Evolutionary conservation across 2,888 invertebrate genomes (phyloP), one percentile per base, ranked within the genome.

Genomic region (Phania funesta): DNA sequence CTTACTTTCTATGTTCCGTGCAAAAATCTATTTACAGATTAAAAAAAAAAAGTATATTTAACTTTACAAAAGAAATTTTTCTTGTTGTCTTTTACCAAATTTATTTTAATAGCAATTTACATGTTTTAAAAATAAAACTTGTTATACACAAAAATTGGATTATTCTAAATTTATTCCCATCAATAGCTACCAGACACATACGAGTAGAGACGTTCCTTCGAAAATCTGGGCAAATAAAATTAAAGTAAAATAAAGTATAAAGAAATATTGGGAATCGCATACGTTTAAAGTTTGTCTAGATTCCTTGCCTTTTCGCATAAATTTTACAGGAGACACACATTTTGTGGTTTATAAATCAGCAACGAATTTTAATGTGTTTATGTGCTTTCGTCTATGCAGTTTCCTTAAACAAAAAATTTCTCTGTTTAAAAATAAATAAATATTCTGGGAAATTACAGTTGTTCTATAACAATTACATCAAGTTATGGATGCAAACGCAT

Each of bases 111-210:
- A 16, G 32, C 41, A 50, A 68, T 67, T 65, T 60, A 58, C 29
- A 41, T 75, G 29, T 32, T 29, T 48, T 60, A 71, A 71, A 71
- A 56, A 58, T 32, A 64, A 71, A 64, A 64, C 54, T 78, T 64
- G 70, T 71, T 71, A 32, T 41, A 65, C 46, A 62, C 70, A 65
- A 71, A 54, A 70, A 71, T 64, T 22, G 41, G 56, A 78, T 58
- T 79, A 73, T 71, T 80, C 79, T 77, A 65, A 77, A 77, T 77
- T 77, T 71, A 54, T 78, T 50, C 46, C 26, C 50, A 62, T 74
- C 77, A 62, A 77, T 67, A 65, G 67, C 71, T 73, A 68, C 24
- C 9, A 35, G 18, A 56, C 24, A 46, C 46, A 24, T 35, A 35
- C 35, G 7, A 5, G 5, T 9, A 56, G 13, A 46, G 18, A 32